These are phyloP conservation scores for Meles meles DNA, from an alignment of 2,113 vertebrate species.

Conservation along the genomic window DNA sequence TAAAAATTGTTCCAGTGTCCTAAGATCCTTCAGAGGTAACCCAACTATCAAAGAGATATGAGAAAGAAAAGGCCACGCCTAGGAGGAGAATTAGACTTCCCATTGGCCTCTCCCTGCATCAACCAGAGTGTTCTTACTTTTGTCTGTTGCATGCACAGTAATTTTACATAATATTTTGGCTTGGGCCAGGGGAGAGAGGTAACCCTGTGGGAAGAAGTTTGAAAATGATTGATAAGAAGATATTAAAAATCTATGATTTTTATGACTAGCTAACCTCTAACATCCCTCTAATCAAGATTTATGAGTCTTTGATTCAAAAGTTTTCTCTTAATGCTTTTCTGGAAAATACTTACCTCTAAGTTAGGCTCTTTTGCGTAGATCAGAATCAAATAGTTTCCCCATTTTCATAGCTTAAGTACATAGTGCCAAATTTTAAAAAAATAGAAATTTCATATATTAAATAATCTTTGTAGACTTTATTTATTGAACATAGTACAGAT, in stretches of 20 bases:
- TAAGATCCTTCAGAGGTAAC: background rate
- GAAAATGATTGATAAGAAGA: background rate
- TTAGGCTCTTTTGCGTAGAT: background rate
- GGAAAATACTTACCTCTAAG: background rate
- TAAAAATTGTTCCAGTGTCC: background rate
- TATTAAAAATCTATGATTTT: slow-evolving; percentile 25
- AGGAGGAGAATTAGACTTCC: background rate
- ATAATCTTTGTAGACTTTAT: slow-evolving; percentile 4
- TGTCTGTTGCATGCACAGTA: background rate
- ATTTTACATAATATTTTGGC: background rate
- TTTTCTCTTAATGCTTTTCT: slow-evolving; percentile 37
- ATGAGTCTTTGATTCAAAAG: slow-evolving; percentile 23
- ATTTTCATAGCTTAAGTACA: slow-evolving; percentile 24
- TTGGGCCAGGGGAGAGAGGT: background rate
- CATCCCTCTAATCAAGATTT: background rate
- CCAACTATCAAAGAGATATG: background rate
- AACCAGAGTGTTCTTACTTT: background rate
- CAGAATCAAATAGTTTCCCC: background rate
- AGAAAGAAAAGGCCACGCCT: background rate
- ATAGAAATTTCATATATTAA: background rate
- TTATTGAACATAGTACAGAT: background rate
- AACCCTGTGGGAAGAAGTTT: slow-evolving; percentile 13
- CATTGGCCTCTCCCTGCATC: background rate
- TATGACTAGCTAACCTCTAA: background rate
- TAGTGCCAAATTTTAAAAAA: background rate